phyloP scores from a whole-genome alignment of 2,113 vertebrate species.

The Chascanopsetta lugubris region DNA sequence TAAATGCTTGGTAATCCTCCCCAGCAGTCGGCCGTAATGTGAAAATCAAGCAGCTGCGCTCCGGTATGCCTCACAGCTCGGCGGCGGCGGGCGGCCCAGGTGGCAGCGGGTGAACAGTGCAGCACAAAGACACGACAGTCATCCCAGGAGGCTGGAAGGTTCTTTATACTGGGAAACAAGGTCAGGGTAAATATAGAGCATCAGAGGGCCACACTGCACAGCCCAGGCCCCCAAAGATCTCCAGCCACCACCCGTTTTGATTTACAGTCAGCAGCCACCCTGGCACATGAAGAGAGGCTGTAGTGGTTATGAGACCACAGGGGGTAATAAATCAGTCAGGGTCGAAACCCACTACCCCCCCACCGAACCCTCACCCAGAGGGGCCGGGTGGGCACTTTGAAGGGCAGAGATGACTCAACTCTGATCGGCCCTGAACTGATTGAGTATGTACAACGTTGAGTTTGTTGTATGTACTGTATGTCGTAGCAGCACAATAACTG shows the following conservation, averaged over 20 bases:
- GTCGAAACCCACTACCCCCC: not conserved
- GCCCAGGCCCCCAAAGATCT: conserved; percentile 50
- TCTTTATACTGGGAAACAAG: conserved; percentile 75
- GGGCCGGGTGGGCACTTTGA: too few relatives aligned
- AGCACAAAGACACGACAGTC: conserved; percentile 49
- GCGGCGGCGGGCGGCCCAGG: conserved; percentile 47
- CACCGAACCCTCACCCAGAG: conserved; percentile 6
- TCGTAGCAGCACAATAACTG: too few relatives aligned
- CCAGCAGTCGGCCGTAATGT: conserved; percentile 65
- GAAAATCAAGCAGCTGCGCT: conserved; percentile 76
- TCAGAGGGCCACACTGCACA: conserved; percentile 44
- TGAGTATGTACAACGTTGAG: conserved; percentile 46
- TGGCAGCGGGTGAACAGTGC: conserved; percentile 45
- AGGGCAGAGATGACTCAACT: conserved; percentile 35
- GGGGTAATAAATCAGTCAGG: conserved; percentile 36
- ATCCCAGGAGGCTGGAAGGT: conserved; percentile 56
- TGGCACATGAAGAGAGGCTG: conserved; percentile 35
- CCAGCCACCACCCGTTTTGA: conserved; percentile 50
- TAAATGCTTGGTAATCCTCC: conserved; percentile 66
- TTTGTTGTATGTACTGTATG: not conserved
- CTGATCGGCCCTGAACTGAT: conserved; percentile 26
- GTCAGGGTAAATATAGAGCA: conserved; percentile 79
- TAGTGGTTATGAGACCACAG: conserved; percentile 26
- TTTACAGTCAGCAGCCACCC: conserved; percentile 52
- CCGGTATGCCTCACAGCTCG: conserved; percentile 58